A percentile compares a stretch with the other conserved stretches of the same genome.
These are phyloP conservation scores for Heliconius ethilla DNA, from an alignment of 2,888 invertebrate species.

Conservation along the genomic window DNA sequence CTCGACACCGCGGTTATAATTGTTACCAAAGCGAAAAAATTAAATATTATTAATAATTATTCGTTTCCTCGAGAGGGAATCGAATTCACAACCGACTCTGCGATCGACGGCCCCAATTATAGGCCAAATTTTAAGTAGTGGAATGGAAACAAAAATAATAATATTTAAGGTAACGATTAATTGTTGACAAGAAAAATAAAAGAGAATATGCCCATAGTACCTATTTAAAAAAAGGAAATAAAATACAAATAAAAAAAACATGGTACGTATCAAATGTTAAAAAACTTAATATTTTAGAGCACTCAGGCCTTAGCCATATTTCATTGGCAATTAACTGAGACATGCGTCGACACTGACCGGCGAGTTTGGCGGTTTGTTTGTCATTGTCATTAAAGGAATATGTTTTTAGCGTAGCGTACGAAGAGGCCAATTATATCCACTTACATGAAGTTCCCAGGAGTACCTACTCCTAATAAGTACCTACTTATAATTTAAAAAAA, in stretches of 20 bases:
- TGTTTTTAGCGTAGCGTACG: constrained; percentile 10
- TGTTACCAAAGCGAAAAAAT: neutral
- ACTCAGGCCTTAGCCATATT: neutral
- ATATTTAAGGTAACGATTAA: too few relatives aligned
- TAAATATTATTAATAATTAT: neutral
- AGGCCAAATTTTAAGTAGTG: too few relatives aligned
- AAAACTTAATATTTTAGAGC: too few relatives aligned
- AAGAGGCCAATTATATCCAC: neutral
- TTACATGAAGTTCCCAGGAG: neutral
- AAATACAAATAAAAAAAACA: too few relatives aligned
- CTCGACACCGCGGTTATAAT: neutral
- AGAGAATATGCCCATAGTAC: too few relatives aligned
- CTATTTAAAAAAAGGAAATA: too few relatives aligned
- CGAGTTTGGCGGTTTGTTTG: constrained; percentile 14
- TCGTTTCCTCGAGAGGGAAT: neutral
- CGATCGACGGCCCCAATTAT: neutral
- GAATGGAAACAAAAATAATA: too few relatives aligned
- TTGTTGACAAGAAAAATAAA: too few relatives aligned
- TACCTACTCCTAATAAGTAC: too few relatives aligned
- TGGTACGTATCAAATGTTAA: too few relatives aligned
- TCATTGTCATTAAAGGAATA: constrained; percentile 21
- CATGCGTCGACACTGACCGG: neutral
- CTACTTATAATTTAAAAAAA: neutral
- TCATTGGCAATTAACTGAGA: neutral
- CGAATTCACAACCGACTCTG: neutral